These are phyloP conservation scores for Florisuga fusca DNA, from an alignment of 2,797 vertebrate genomes.

Conservation along the genomic window DNA sequence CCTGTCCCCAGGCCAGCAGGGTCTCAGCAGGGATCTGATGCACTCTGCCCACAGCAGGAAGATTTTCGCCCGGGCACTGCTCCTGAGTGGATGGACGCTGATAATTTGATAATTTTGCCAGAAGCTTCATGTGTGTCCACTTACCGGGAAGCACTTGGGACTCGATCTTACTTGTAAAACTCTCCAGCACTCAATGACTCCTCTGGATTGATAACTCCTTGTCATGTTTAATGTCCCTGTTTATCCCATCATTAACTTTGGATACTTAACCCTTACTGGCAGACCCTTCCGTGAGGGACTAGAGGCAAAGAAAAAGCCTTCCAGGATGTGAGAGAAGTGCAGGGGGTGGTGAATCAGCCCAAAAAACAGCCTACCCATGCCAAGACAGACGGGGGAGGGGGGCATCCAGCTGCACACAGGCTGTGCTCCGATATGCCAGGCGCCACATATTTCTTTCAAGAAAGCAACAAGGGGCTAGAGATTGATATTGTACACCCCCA, in stretches of 20 bases:
- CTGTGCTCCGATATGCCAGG: neutral
- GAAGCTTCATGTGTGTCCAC: neutral
- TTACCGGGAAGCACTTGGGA: neutral
- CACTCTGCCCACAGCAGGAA: neutral
- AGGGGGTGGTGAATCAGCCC: neutral
- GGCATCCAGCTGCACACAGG: neutral
- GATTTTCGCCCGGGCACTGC: accelerated
- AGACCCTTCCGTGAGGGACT: neutral
- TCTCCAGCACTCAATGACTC: neutral
- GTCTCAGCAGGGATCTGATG: no score
- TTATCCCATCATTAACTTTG: neutral
- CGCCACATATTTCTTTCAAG: neutral
- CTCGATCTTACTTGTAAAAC: neutral
- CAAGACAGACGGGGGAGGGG: neutral
- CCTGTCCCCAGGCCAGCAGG: no score
- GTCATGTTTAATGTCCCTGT: neutral
- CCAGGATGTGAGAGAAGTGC: neutral
- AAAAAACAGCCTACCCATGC: neutral
- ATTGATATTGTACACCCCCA: neutral
- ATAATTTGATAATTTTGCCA: neutral
- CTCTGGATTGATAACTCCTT: neutral
- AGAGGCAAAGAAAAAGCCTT: neutral
- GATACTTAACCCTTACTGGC: neutral
- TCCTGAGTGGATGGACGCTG: neutral
- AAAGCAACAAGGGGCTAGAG: neutral